Base-by-base conservation (phyloP, 2,113 vertebrate species). In the Ochotona curzoniae region DNA sequence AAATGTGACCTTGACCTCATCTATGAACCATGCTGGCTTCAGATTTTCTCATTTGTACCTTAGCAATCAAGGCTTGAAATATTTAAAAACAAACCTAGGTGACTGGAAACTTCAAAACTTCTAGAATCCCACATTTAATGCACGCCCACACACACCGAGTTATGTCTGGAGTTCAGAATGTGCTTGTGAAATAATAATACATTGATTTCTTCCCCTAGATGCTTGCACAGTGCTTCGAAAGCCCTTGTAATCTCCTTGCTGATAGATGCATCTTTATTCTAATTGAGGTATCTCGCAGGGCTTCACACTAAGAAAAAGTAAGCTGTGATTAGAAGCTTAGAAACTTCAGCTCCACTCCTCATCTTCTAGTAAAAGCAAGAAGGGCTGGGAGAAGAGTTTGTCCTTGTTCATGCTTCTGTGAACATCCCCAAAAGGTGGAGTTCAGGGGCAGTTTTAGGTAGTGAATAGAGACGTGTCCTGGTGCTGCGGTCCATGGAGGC, bases 1-100 rank as follows among this genome's bases (percentile, higher is more conserved):
- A 84, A 47, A 93, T 76, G 38, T 81, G 49, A 90, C 38, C 35
- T 91, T 92, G 38, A 86, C 88, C 82, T 92, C 70, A 83, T 15
- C 26, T 82, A 88, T 92, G 54, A 92, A 61, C 20, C 54, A 47
- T 23, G 12, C 49, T 80, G 44, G 47, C 79, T 57, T 93, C 71
- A 32, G 44, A 94, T 90, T 57, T 96, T 79, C 70, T 92, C 67
- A 90, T 88, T 26, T 18, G 13, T 83, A 57, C 73, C 76, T 81
- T 89, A 91, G n/a, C 92, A 49, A 76, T 75, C 18, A 25, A 94
- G n/a, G 80, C 6, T 76, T 63, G 5, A 3, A 84, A 80, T 90
- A 74, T 12, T 85, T 85, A 14, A 13, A 92, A 96, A 92, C 18
- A 84, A 32, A 74, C 10, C 26, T n/a, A 75, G 32, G 18, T 85